A percentile compares a stretch with the other conserved stretches of the same genome.
Conservation (phyloP, 2,113 vertebrate species). For the Podarcis muralis region DNA sequence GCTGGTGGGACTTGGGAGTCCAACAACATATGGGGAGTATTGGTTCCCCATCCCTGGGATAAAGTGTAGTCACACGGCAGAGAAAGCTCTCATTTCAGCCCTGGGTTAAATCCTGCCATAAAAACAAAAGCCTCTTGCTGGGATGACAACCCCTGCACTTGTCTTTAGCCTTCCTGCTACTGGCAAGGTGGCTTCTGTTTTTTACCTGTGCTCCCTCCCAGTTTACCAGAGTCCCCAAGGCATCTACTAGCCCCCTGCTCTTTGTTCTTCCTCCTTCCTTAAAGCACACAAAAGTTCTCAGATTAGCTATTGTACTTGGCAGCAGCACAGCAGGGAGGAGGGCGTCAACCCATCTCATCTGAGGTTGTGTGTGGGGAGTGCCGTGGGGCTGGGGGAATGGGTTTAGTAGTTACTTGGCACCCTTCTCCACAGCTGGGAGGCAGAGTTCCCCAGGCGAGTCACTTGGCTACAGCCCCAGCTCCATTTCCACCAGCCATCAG, state of each 20-base stretch:
- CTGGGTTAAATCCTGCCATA: background rate
- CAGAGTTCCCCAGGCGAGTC: background rate
- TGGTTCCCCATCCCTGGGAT: background rate
- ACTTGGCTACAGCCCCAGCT: background rate
- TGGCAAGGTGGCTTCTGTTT: background rate
- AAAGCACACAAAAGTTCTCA: background rate
- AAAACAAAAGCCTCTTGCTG: background rate
- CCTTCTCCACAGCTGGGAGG: background rate
- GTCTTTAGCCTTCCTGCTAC: background rate
- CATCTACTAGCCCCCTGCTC: background rate
- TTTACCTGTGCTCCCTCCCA: background rate
- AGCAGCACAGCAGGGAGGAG: background rate
- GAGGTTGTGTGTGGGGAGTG: background rate
- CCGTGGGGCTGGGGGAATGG: background rate
- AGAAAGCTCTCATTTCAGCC: background rate
- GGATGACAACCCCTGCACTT: background rate
- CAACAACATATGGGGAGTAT: background rate
- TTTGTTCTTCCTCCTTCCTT: background rate
- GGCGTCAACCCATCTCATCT: background rate
- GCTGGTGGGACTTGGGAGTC: background rate
- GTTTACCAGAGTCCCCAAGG: background rate
- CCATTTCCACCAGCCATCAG: conserved; percentile 18
- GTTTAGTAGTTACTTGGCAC: background rate
- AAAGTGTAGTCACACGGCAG: background rate
- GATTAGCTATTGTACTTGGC: background rate